Evolutionary conservation across 2,888 invertebrate species (phyloP).

Genomic region (Trilocha varians): DNA sequence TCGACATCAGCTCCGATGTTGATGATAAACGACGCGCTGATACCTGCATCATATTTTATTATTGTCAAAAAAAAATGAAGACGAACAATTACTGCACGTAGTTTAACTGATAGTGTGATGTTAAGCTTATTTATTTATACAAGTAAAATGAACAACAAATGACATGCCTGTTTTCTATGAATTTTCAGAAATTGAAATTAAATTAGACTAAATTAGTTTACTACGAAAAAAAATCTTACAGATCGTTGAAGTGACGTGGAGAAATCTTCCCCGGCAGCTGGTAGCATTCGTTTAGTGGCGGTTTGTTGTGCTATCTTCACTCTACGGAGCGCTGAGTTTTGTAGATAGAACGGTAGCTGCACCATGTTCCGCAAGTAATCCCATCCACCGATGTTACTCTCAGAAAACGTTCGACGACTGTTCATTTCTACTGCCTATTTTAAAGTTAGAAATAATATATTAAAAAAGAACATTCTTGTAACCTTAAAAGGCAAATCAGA

Average conservation of each 20-base stretch:
- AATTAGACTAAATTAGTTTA: no score
- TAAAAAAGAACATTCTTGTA: not conserved
- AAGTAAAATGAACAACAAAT: not conserved
- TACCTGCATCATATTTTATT: constrained; percentile 42
- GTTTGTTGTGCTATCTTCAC: constrained; percentile 91
- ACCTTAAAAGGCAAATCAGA: not conserved
- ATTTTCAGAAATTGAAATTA: no score
- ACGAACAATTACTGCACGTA: not conserved
- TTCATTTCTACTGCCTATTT: constrained; percentile 89
- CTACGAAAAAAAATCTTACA: no score
- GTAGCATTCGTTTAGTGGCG: constrained; percentile 67
- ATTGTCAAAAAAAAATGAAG: not conserved
- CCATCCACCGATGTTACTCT: constrained; percentile 95
- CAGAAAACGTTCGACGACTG: constrained; percentile 88
- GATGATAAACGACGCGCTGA: constrained; percentile 84
- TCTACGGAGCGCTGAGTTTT: constrained; percentile 94
- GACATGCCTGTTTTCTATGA: no score
- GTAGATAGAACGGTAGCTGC: constrained; percentile 97
- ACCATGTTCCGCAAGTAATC: constrained; percentile 96
- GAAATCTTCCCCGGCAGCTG: constrained; percentile 71
- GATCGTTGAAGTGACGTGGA: constrained; percentile 66
- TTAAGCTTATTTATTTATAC: not conserved
- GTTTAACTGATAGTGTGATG: no score
- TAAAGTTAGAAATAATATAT: not conserved
- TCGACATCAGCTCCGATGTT: constrained; percentile 86